phyloP scores from a whole-genome alignment of 1,140 invertebrate species.

The Brachystomella parvula region DNA sequence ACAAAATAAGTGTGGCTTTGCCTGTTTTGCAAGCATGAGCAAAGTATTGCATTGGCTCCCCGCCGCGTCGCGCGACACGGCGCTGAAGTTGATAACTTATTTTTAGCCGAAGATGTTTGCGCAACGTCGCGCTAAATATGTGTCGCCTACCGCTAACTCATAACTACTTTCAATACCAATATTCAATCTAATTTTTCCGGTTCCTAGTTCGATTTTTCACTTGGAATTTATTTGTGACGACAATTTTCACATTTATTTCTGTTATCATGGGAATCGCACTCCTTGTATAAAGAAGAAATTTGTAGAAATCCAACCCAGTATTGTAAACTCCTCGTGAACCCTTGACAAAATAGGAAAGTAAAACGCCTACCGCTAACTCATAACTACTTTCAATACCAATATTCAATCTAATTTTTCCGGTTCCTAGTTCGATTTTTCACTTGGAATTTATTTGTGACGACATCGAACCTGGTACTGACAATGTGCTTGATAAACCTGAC shows the following conservation, averaged over 20 bases:
- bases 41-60: too few relatives aligned
- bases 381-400: background rate
- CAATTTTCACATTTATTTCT: background rate
- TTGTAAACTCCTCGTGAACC: too few relatives aligned
- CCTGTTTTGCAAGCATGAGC: background rate
- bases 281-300: background rate
- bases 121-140: too few relatives aligned
- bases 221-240: constrained; percentile 30
- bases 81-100: too few relatives aligned
- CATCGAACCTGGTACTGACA: constrained; percentile 20
- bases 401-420: background rate
- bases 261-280: background rate
- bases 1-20: constrained; percentile 1
- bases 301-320: background rate
- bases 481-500: constrained; percentile 15
- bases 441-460: constrained; percentile 30
- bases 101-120: too few relatives aligned
- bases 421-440: constrained; percentile 27
- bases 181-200: background rate
- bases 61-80: too few relatives aligned
- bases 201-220: constrained; percentile 27
- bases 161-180: background rate
- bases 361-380: background rate
- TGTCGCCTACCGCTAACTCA: background rate
- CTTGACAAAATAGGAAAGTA: too few relatives aligned